A percentile compares a stretch with the other conserved stretches of the same genome.
Conservation (phyloP, 1,140 invertebrate species). For the fruit fly (Drosophila melanogaster) region DNA sequence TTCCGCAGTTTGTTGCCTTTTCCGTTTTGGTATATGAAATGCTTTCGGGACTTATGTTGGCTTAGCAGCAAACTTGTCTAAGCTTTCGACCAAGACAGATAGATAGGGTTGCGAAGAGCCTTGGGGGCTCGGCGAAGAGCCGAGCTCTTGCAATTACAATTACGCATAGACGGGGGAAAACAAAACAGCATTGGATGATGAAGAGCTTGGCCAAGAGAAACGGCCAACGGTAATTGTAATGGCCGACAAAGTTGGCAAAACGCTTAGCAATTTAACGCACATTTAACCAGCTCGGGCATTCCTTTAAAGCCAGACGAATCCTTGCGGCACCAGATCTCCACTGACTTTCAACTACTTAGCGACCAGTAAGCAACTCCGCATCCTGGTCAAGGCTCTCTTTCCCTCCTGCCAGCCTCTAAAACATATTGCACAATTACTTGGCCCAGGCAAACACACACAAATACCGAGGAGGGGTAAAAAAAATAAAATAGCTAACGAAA, state of each 20-base stretch:
- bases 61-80: slow-evolving; percentile 81
- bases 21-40: slow-evolving; percentile 71
- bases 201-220: slow-evolving; percentile 15
- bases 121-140: neutral
- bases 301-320: slow-evolving; percentile 3
- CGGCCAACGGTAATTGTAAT: slow-evolving; percentile 61
- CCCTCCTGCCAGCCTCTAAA: slow-evolving; percentile 54
- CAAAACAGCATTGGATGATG: slow-evolving; percentile 34
- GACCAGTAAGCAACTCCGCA: slow-evolving; percentile 18
- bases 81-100: slow-evolving; percentile 47
- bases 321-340: slow-evolving; percentile 1
- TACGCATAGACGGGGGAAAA: slow-evolving; percentile 48
- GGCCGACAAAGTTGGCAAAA: slow-evolving; percentile 68
- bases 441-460: slow-evolving; percentile 30
- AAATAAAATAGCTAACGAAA: slow-evolving; percentile 73
- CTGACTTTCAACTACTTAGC: slow-evolving; percentile 42
- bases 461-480: slow-evolving; percentile 20
- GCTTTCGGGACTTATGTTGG: slow-evolving; percentile 80
- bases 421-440: slow-evolving; percentile 81
- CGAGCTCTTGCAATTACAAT: slow-evolving; percentile 73
- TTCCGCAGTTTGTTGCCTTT: slow-evolving; percentile 76
- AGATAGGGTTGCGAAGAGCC: neutral
- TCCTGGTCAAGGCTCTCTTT: slow-evolving; percentile 58
- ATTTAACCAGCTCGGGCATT: slow-evolving; percentile 10
- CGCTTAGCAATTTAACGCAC: slow-evolving; percentile 63